Evolutionary conservation across 2,888 invertebrate genomes (phyloP).

Genomic region (Polymixis lichenea): DNA sequence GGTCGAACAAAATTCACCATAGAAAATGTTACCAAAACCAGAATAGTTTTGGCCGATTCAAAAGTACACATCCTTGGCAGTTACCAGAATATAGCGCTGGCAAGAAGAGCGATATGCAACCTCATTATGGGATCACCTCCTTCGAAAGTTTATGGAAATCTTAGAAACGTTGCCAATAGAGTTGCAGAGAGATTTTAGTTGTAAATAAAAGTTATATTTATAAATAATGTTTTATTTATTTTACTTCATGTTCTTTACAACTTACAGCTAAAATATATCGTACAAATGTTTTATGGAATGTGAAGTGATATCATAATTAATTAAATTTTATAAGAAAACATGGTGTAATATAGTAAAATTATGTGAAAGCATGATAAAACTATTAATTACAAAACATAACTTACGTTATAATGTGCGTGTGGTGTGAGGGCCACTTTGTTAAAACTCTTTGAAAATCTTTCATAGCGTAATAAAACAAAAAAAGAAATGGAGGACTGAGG

Average conservation of each 20-base stretch:
- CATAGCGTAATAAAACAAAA: too few species aligned
- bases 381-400: too few species aligned
- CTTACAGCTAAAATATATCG: conserved; percentile 1
- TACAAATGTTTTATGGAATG: conserved; percentile 22
- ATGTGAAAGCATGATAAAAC: too few species aligned
- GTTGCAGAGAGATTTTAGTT: conserved; percentile 94
- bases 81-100: conserved; percentile 98
- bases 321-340: not conserved
- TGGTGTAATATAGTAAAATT: too few species aligned
- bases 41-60: conserved; percentile 98
- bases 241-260: not conserved
- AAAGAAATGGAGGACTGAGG: too few species aligned
- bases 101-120: conserved; percentile 98
- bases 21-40: conserved; percentile 99
- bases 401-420: too few species aligned
- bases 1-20: conserved; percentile 99
- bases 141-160: conserved; percentile 99
- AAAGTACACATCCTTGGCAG: conserved; percentile 99
- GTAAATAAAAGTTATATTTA: conserved; percentile 78
- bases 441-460: too few species aligned
- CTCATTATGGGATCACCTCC: conserved; percentile 99
- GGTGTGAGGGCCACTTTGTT: too few species aligned
- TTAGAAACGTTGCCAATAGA: conserved; percentile 96
- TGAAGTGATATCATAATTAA: not conserved
- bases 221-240: conserved; percentile 52